Evolutionary conservation across 2,797 vertebrate genomes (phyloP), one percentile per base, ranked within the genome.

Genomic region (Molossus molossus): DNA sequence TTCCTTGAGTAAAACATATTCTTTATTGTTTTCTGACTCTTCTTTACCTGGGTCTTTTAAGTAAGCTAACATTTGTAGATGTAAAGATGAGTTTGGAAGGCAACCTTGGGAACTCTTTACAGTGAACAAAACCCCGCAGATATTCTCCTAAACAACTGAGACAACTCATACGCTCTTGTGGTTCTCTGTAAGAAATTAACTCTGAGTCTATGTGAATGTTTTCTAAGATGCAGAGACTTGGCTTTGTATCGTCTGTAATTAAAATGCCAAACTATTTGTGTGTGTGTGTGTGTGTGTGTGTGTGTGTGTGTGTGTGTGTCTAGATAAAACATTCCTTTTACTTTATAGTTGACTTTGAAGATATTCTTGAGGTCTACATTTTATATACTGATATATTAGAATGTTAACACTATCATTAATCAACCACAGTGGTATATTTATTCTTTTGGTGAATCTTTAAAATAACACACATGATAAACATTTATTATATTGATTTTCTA

Each of bases 21-120:
- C 55, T 84, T 62, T 48, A 53, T 45, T 80, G 11, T 37, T 75
- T 27, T 87, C 50, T 69, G 37, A 37, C 27, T 62, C 29, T 53
- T 87, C 64, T 45, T 21, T 18, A 57, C 13, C 23, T 45, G 40
- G 40, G 7, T 85, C 18, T 88, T 58, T 50, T n/a, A 90, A 6
- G 27, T 93, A 37, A 79, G 14, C n/a, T 90, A 64, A 69, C 27
- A 75, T 69, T 95, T 55, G 45, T 62, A 60, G 40, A 55, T 87
- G 53, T 75, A 82, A 69, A 55, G 29, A 48, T 9, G 29, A 53
- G 25, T 53, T 86, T 45, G 62, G 18, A 69, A 48, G 9, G 4
- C 53, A 82, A 67, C 27, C n/a, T 81, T 58, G 29, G 40, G 33
- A 69, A 82, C 17, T 73, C 50, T 75, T 86, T 33, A 62, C 12